Conservation (phyloP, 2,797 vertebrate species). For the Tinamus major region DNA sequence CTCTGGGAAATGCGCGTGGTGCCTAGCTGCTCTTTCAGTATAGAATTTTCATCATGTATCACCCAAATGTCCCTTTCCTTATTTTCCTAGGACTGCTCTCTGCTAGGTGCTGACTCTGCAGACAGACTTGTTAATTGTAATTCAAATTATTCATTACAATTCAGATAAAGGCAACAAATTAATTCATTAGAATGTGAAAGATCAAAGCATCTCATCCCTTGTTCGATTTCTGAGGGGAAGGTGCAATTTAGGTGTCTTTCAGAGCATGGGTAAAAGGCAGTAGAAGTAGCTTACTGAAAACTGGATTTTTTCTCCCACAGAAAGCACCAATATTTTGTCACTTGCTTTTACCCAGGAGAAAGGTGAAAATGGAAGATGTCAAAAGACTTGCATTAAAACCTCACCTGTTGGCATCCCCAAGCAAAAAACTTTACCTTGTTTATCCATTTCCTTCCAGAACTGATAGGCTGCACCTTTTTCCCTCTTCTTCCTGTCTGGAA, state of each 20-base stretch:
- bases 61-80: neutral
- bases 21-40: neutral
- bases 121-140: neutral
- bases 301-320: neutral
- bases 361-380: neutral
- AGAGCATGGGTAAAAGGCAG: neutral
- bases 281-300: neutral
- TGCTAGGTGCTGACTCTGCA: conserved; percentile 9
- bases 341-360: neutral
- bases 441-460: neutral
- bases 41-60: neutral
- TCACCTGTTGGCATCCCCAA: neutral
- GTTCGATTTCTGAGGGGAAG: neutral
- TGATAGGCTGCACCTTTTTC: neutral
- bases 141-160: neutral
- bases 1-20: rapidly evolving
- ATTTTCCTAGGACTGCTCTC: neutral
- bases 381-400: neutral
- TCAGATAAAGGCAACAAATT: neutral
- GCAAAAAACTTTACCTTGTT: neutral
- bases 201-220: neutral
- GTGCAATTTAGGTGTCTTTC: neutral
- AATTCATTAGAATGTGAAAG: conserved; percentile 5
- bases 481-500: neutral
- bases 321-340: neutral